Percentiles rank a stretch among this genome's conserved stretches.
Conservation (phyloP, 1,140 invertebrate genomes). For the Drosophila leontia region DNA sequence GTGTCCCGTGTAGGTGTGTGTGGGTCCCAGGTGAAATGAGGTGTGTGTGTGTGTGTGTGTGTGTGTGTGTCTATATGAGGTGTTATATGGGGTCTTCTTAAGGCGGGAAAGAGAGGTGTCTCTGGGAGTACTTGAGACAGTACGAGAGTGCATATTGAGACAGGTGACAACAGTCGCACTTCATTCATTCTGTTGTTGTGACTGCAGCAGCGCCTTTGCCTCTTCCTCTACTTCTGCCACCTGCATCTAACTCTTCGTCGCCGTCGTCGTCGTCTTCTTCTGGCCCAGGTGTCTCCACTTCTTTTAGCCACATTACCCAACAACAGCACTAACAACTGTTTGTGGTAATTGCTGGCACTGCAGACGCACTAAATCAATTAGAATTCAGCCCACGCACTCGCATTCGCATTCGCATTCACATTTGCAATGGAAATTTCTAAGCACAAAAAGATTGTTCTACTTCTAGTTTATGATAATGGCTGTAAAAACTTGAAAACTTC, state of each 20-base stretch:
- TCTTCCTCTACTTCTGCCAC: slow-evolving; percentile 7
- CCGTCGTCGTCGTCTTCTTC: neutral
- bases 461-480: slow-evolving; percentile 47
- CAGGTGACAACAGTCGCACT: slow-evolving; percentile 76
- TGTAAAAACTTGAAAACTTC: slow-evolving; percentile 31
- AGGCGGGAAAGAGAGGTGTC: slow-evolving; percentile 26
- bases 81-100: slow-evolving; percentile 14
- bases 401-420: slow-evolving; percentile 14
- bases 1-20: slow-evolving; percentile 34
- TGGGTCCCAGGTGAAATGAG: slow-evolving; percentile 20
- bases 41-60: slow-evolving; percentile 16
- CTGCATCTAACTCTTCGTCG: neutral
- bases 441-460: slow-evolving; percentile 51
- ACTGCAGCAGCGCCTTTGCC: slow-evolving; percentile 26
- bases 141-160: slow-evolving; percentile 80
- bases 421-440: slow-evolving; percentile 53
- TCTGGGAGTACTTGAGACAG: slow-evolving; percentile 74
- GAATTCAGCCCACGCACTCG: slow-evolving; percentile 33
- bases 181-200: slow-evolving; percentile 57
- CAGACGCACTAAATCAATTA: slow-evolving; percentile 79
- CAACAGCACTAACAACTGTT: slow-evolving; percentile 26
- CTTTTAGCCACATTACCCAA: slow-evolving; percentile 35
- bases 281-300: slow-evolving; percentile 20
- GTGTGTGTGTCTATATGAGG: slow-evolving; percentile 15
- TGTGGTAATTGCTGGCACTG: slow-evolving; percentile 38